Evolutionary conservation across 1,140 invertebrate species (phyloP).

Genomic region (Aphaenogaster ashmeadi): DNA sequence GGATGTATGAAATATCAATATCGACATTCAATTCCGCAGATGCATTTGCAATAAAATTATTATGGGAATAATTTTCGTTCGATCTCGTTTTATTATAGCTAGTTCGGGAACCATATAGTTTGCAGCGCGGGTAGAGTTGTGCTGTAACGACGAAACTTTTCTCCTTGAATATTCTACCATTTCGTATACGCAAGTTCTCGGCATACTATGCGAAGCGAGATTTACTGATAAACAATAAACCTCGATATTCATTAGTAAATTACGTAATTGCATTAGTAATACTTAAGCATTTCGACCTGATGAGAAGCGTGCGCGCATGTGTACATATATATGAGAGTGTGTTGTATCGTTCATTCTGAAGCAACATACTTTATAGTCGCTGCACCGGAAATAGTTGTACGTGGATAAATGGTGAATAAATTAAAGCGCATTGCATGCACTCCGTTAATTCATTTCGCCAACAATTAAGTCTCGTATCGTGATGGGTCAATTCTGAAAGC

Average conservation of each 20-base stretch:
- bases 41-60: constrained; percentile 53
- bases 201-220: constrained; percentile 32
- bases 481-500: constrained; percentile 82
- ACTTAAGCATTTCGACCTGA: constrained; percentile 40
- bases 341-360: constrained; percentile 81
- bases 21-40: constrained; percentile 16
- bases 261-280: constrained; percentile 63
- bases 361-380: constrained; percentile 83
- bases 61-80: constrained; percentile 54
- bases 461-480: constrained; percentile 83
- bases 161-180: constrained; percentile 57
- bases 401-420: constrained; percentile 81
- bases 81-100: constrained; percentile 42
- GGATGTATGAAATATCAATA: not conserved
- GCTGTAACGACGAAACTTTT: constrained; percentile 55
- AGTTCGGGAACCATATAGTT: constrained; percentile 53
- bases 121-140: constrained; percentile 19
- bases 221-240: constrained; percentile 71
- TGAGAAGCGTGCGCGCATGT: constrained; percentile 40
- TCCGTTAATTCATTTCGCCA: constrained; percentile 84
- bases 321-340: not conserved
- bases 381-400: constrained; percentile 74
- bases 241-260: constrained; percentile 76
- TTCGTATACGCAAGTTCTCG: constrained; percentile 41
- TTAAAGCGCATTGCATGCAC: constrained; percentile 84